Evolutionary conservation across 92 coral and sea anemone species (phyloP), one percentile per base, ranked within the genome.

Genomic region (Meandrina meandrites): DNA sequence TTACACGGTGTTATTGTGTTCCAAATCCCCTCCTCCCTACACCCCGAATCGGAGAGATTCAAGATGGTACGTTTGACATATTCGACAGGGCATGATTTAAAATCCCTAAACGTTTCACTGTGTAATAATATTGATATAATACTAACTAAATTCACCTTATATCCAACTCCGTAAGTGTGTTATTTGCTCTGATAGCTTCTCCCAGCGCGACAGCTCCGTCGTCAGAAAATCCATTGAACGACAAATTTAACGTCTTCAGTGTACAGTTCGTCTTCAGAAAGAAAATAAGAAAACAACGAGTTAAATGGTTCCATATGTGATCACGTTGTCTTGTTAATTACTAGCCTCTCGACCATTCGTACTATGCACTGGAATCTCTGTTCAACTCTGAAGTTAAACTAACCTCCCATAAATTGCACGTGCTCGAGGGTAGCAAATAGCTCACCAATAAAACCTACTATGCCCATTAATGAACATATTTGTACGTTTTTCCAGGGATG

Each of bases 141-240:
- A 40, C 6, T 40, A 6, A 40, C 45, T 40, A 40, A 2, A 40
- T 40, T 40, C 45, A 96, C 98, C 98, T 92, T 82, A 97, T 89
- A 37, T 97, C 96, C 37, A 97, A 83, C 54, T 95, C 99, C 48
- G 86, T 88, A 40, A 97, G 90, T 22, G 99, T 97, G 82, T 97
- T 97, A 80, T 97, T 97, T 40, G 91, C 93, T 75, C 95, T 86
- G n/a, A 97, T 18, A 35, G 99, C 93, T 60, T 97, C 99, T 16
- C 96, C 94, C 48, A 97, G 32, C 14, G 99, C 97, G 16, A 88
- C 90, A 11, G 99, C 97, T 37, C 99, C 98, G 50, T 97, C 99
- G 60, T 97, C 94, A 0, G 95, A 91, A 83, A 97, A 97, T 5
- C 99, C 99, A 86, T 97, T 97, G 84, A 87, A 97, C 17, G 99